Evolutionary conservation across 2,888 invertebrate genomes (phyloP).

Genomic region (Linnaemya tessellans): DNA sequence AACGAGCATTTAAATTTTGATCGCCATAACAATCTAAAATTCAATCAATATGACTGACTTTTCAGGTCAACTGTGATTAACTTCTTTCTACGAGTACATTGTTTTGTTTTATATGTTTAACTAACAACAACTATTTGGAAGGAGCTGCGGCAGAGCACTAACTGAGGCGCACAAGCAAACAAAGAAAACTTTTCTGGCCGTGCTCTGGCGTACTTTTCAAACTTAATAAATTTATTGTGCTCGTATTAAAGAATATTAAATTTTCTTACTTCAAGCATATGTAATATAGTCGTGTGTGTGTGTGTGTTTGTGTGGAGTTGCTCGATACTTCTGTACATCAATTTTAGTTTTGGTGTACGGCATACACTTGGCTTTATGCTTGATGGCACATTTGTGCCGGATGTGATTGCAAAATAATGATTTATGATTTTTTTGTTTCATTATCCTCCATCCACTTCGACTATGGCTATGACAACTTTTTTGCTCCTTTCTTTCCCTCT

Average conservation of each 20-base stretch:
- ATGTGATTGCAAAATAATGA: conserved; percentile 77
- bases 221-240: conserved; percentile 2
- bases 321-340: conserved; percentile 19
- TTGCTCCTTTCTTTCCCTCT: background rate
- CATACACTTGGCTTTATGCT: conserved; percentile 65
- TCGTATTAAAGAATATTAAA: conserved; percentile 8
- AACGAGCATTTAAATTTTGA: conserved; percentile 27
- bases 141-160: background rate
- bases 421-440: conserved; percentile 75
- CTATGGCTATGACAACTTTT: conserved; percentile 71
- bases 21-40: conserved; percentile 70
- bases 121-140: background rate
- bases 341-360: conserved; percentile 28
- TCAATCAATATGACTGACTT: conserved; percentile 75
- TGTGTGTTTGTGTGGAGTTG: background rate
- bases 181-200: background rate
- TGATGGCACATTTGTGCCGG: conserved; percentile 72
- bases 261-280: conserved; percentile 15
- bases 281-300: background rate
- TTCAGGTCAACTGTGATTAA: conserved; percentile 75
- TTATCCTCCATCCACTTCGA: conserved; percentile 72
- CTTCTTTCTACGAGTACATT: too few relatives aligned
- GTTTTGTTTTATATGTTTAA: conserved; percentile 27
- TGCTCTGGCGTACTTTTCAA: background rate
- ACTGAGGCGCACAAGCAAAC: background rate